Percentiles rank a stretch among this genome's conserved stretches.
These are phyloP conservation scores for Sminthurinus signatus DNA, from an alignment of 1,140 invertebrate species.

Conservation along the genomic window DNA sequence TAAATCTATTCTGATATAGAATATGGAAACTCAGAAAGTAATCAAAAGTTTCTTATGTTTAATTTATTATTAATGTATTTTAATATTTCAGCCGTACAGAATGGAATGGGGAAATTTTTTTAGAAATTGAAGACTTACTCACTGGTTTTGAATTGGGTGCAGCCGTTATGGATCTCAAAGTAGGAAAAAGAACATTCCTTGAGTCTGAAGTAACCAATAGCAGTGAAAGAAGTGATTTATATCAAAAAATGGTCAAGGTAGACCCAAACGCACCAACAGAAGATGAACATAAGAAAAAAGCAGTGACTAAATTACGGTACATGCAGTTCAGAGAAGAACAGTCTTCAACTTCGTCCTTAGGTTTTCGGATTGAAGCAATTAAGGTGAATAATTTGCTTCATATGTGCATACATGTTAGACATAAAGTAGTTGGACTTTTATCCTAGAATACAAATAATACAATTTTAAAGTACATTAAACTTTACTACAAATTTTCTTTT, in stretches of 20 bases:
- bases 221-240: slow-evolving; percentile 62
- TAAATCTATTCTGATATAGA: no score
- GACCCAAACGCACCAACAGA: slow-evolving; percentile 76
- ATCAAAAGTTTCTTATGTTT: no score
- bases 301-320: slow-evolving; percentile 87
- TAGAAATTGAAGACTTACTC: slow-evolving; percentile 81
- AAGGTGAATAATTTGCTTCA: slow-evolving; percentile 57
- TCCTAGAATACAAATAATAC: background rate
- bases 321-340: slow-evolving; percentile 92
- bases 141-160: slow-evolving; percentile 45
- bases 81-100: slow-evolving; percentile 58
- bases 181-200: slow-evolving; percentile 85
- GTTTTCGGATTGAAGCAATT: slow-evolving; percentile 93
- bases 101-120: slow-evolving; percentile 78
- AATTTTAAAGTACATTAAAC: background rate
- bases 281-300: slow-evolving; percentile 67
- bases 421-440: background rate
- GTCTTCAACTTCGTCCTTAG: slow-evolving; percentile 84
- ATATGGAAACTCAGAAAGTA: no score
- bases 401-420: background rate
- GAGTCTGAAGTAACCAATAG: slow-evolving; percentile 71
- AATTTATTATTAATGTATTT: no score
- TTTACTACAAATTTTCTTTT: slow-evolving; percentile 2
- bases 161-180: slow-evolving; percentile 79
- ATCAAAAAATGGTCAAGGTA: slow-evolving; percentile 89